A percentile compares a stretch with the other conserved stretches of the same genome.
Evolutionary conservation across 2,113 vertebrate species (phyloP).

Genomic region (Ascaphus truei): DNA sequence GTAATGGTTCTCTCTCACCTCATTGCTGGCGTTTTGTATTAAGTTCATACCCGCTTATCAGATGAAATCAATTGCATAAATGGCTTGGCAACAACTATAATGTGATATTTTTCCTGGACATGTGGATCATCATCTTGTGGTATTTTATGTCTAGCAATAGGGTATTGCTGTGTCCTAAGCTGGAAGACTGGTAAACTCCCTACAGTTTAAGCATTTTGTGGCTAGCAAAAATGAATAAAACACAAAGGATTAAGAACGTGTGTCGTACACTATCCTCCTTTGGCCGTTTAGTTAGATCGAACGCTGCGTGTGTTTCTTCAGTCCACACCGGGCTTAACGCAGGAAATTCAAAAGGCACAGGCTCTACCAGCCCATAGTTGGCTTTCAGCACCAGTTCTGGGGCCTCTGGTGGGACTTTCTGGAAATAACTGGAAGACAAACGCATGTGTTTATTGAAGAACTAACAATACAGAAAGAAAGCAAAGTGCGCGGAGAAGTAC

Average conservation of each 20-base stretch:
- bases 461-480: not conserved
- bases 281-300: slow-evolving; percentile 89
- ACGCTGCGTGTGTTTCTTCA: slow-evolving; percentile 79
- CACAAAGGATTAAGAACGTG: not conserved
- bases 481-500: not conserved
- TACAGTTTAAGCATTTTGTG: too few species aligned
- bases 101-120: too few species aligned
- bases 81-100: too few species aligned
- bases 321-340: slow-evolving; percentile 74
- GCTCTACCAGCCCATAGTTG: slow-evolving; percentile 91
- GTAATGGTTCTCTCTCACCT: too few species aligned
- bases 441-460: not conserved
- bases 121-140: too few species aligned
- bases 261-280: slow-evolving; percentile 85
- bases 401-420: slow-evolving; percentile 87
- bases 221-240: not conserved
- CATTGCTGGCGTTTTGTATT: too few species aligned
- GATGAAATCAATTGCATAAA: too few species aligned
- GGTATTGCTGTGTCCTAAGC: too few species aligned
- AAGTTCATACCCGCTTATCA: too few species aligned
- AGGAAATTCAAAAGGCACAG: slow-evolving; percentile 82
- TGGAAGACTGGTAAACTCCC: too few species aligned
- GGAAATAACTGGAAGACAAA: slow-evolving; percentile 83
- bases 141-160: too few species aligned
- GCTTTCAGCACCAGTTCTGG: slow-evolving; percentile 93